phyloP scores from a whole-genome alignment of 2,797 vertebrate genomes.

The Myotis vivesi region DNA sequence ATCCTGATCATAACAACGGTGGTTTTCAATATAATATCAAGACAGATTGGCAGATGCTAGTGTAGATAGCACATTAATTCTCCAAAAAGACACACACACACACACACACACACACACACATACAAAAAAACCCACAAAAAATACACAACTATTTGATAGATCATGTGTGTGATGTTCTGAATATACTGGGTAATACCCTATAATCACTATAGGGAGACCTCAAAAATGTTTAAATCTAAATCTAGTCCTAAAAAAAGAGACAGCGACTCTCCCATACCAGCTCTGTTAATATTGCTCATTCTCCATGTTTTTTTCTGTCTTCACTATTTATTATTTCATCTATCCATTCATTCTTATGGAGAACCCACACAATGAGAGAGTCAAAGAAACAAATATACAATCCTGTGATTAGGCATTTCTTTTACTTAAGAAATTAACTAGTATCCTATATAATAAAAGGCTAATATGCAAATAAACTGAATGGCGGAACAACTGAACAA shows the following conservation, averaged over 20 bases:
- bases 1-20: background rate
- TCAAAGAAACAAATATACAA: background rate
- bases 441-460: background rate
- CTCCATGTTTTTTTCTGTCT: background rate
- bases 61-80: background rate
- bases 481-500: too few species aligned
- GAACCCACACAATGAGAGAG: background rate
- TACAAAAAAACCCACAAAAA: background rate
- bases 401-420: background rate
- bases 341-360: background rate
- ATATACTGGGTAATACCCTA: background rate
- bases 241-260: background rate
- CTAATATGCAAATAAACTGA: too few species aligned
- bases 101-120: too few species aligned
- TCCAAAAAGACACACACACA: background rate
- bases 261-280: background rate
- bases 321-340: background rate
- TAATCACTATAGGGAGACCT: background rate
- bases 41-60: background rate
- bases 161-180: background rate
- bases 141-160: background rate
- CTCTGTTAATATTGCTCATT: background rate
- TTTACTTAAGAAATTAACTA: background rate
- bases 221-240: background rate
- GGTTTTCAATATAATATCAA: background rate